Evolutionary conservation across 2,113 vertebrate species (phyloP).

Genomic region (Pseudorasbora parva): DNA sequence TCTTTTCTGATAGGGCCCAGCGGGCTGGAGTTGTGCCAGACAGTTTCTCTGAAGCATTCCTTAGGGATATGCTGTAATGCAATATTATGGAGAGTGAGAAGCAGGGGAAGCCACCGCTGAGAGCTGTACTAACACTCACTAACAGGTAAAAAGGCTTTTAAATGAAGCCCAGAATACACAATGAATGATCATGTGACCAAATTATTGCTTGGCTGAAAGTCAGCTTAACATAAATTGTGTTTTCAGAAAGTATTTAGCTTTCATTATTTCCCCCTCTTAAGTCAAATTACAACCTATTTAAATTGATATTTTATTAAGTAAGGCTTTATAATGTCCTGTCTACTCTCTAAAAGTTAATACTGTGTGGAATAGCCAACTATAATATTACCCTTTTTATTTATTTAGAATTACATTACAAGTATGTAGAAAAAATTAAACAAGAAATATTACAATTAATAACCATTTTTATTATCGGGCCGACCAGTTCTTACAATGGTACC

Average conservation of each 20-base stretch:
- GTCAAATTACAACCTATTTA: slow-evolving; percentile 10
- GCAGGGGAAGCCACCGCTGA: not conserved
- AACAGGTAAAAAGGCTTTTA: slow-evolving; percentile 7
- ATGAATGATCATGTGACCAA: slow-evolving; percentile 14
- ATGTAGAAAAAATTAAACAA: not conserved
- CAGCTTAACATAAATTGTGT: not conserved
- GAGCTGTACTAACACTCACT: slow-evolving; percentile 13
- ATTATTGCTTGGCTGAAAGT: slow-evolving; percentile 20
- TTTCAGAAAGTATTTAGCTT: not conserved
- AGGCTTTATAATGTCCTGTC: not conserved
- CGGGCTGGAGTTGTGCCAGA: not conserved
- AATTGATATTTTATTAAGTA: not conserved
- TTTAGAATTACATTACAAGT: too few relatives aligned
- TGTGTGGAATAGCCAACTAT: not conserved
- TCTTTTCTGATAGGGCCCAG: not conserved
- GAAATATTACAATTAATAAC: not conserved
- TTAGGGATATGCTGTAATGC: slow-evolving; percentile 11
- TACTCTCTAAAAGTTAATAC: not conserved
- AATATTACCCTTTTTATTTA: not conserved
- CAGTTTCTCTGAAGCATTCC: not conserved
- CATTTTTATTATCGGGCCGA: not conserved
- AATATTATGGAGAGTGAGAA: not conserved
- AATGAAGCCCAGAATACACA: not conserved
- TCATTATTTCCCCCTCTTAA: not conserved
- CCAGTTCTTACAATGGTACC: too few relatives aligned